These are phyloP conservation scores for Gavialis gangeticus DNA, from an alignment of 2,113 vertebrate genomes.

Conservation along the genomic window DNA sequence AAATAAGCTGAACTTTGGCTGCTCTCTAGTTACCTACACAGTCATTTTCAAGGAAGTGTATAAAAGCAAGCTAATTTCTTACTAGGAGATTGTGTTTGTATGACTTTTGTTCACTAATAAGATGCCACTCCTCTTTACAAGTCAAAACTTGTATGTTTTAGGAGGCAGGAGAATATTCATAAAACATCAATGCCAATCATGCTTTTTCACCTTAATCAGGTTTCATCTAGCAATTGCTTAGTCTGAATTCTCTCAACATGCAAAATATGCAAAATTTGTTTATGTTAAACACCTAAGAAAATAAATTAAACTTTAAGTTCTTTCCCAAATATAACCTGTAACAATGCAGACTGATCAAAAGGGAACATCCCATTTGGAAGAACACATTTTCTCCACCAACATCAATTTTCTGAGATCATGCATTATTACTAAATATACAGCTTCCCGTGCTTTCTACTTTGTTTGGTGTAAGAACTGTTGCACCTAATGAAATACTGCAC, in stretches of 20 bases:
- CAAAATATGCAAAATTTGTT: not conserved
- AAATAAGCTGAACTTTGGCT: not conserved
- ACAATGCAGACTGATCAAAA: constrained; percentile 4
- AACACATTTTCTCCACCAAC: constrained; percentile 17
- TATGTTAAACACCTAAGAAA: constrained; percentile 24
- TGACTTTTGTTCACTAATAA: not conserved
- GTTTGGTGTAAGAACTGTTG: constrained; percentile 46
- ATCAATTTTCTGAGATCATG: not conserved
- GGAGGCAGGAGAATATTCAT: not conserved
- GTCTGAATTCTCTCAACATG: not conserved
- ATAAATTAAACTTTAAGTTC: constrained; percentile 39
- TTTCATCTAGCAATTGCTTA: not conserved
- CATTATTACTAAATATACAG: constrained; percentile 35
- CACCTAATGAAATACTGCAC: constrained; percentile 61
- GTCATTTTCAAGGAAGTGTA: not conserved
- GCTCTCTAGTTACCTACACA: not conserved
- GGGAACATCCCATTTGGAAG: constrained; percentile 46
- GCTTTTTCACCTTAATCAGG: not conserved
- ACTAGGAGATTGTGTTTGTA: not conserved
- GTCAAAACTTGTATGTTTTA: not conserved
- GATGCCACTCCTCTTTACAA: not conserved
- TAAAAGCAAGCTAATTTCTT: not conserved
- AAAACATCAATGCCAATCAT: not conserved
- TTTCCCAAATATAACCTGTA: constrained; percentile 18
- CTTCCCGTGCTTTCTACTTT: constrained; percentile 27